phyloP scores from a whole-genome alignment of 2,888 invertebrate species.

The Agrilus cyanescens region DNA sequence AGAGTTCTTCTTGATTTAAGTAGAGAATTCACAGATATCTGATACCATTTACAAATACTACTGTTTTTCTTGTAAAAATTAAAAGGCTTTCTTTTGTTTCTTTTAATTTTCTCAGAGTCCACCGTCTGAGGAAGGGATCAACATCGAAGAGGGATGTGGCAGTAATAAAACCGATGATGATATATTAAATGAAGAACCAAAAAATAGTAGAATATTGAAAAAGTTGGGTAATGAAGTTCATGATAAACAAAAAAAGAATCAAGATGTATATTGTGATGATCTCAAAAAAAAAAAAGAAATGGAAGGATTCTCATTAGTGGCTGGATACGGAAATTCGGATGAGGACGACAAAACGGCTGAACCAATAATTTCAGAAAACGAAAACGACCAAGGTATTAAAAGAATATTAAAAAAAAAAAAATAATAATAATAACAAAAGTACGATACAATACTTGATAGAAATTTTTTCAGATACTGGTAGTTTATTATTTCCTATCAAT shows the following conservation, averaged over 20 bases:
- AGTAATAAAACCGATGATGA: conserved; percentile 27
- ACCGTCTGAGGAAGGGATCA: neutral
- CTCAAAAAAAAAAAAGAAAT: conserved; percentile 10
- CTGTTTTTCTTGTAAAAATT: no score
- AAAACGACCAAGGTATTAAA: conserved; percentile 11
- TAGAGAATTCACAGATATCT: conserved; percentile 32
- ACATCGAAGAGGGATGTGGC: neutral
- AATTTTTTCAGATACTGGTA: no score
- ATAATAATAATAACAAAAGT: no score
- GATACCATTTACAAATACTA: conserved; percentile 17
- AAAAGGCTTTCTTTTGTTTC: no score
- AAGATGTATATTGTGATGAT: conserved; percentile 9
- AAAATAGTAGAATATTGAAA: conserved; percentile 35
- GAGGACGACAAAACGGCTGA: conserved; percentile 33
- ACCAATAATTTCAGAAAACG: conserved; percentile 9
- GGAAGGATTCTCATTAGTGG: conserved; percentile 37
- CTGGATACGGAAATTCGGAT: conserved; percentile 44
- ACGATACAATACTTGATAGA: no score
- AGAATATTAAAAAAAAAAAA: no score
- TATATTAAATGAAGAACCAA: conserved; percentile 33
- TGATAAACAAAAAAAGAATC: conserved; percentile 7
- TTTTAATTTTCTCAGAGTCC: neutral
- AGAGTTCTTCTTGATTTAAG: conserved; percentile 26
- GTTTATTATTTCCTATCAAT: no score
- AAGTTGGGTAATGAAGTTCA: conserved; percentile 20